Evolutionary conservation across 2,113 vertebrate species (phyloP).

Genomic region (Cynocephalus volans): DNA sequence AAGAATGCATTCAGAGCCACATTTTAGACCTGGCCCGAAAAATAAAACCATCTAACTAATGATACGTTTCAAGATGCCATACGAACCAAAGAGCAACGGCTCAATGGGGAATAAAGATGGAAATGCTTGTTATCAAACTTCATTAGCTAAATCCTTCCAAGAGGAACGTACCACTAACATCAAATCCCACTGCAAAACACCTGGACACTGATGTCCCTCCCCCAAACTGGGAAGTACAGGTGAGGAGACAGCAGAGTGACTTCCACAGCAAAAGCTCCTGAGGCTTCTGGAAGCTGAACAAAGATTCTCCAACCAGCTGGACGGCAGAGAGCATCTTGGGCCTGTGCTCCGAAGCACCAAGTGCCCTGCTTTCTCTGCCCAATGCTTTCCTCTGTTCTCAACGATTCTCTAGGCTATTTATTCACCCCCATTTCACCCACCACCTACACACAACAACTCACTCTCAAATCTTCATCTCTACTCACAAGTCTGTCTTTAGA

Average conservation of each 20-base stretch:
- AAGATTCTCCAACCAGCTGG: neutral
- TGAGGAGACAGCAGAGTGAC: neutral
- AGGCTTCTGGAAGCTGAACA: neutral
- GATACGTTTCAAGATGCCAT: neutral
- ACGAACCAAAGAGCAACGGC: neutral
- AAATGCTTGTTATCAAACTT: neutral
- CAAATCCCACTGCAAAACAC: neutral
- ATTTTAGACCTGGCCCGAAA: constrained; percentile 30
- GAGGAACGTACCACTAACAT: neutral
- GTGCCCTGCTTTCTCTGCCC: neutral
- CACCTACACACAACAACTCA: neutral
- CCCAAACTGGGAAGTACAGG: neutral
- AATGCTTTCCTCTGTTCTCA: neutral
- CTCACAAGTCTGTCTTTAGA: neutral
- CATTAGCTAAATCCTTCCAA: neutral
- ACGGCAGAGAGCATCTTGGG: too few species aligned
- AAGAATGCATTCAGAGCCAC: constrained; percentile 46
- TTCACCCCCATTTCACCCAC: neutral
- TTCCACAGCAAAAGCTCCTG: neutral
- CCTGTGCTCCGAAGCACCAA: neutral
- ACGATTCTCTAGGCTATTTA: too few species aligned
- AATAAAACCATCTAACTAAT: neutral
- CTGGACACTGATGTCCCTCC: neutral
- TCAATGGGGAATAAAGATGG: neutral
- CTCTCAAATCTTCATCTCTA: neutral